Percentiles rank a stretch among this genome's conserved stretches.
These are phyloP conservation scores for Capromys pilorides DNA, from an alignment of 2,797 vertebrate genomes.

Conservation along the genomic window DNA sequence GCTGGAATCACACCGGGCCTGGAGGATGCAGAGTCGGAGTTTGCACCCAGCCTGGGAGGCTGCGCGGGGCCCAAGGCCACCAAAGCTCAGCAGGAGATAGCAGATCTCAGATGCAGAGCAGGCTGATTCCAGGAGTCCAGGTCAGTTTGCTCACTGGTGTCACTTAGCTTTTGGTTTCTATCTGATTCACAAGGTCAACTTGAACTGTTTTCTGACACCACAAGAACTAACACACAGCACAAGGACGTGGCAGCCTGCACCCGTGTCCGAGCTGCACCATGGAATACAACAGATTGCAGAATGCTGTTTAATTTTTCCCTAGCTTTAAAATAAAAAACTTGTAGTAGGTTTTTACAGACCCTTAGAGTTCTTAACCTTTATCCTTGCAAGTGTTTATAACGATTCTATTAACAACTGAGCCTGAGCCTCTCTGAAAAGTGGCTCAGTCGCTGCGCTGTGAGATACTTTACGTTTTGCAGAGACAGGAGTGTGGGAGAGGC, in stretches of 20 bases:
- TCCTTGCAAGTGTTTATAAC: conserved; percentile 34
- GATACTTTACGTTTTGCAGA: not conserved
- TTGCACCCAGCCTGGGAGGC: too few species aligned
- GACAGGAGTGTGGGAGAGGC: not conserved
- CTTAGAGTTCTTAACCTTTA: conserved; percentile 59
- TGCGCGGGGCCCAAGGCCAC: not conserved
- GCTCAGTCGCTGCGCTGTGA: not conserved
- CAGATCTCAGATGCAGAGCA: not conserved
- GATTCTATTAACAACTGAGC: conserved; percentile 12
- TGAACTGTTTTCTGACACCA: not conserved
- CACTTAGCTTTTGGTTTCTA: not conserved
- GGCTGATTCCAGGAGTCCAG: not conserved
- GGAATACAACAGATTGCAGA: too few species aligned
- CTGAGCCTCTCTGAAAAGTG: conserved; percentile 15
- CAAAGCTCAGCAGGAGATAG: not conserved
- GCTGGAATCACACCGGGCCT: not conserved
- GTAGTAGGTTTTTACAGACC: not conserved
- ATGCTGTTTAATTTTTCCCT: not conserved
- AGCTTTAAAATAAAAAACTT: not conserved
- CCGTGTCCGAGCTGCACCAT: not conserved
- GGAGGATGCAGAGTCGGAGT: not conserved
- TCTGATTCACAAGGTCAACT: not conserved
- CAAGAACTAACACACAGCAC: not conserved
- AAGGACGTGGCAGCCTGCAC: not conserved
- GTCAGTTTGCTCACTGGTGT: not conserved